Conservation (phyloP, 2,113 vertebrate genomes). For the Abramis brama region DNA sequence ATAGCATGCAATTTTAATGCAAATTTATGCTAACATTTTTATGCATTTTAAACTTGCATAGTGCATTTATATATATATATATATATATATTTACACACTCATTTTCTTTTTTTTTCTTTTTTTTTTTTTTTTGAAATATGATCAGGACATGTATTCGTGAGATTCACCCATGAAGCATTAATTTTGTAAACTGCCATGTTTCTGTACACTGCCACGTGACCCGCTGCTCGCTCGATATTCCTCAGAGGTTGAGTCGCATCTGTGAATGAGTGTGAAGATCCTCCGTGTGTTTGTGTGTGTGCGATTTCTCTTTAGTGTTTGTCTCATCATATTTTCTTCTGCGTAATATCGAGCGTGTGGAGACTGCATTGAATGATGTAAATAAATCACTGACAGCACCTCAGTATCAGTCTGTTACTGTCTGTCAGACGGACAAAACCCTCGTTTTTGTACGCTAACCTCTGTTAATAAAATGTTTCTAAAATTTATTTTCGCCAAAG, state of each 20-base stretch:
- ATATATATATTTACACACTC: too few relatives aligned
- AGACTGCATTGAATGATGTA: slow-evolving; percentile 18
- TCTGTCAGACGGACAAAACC: slow-evolving; percentile 77
- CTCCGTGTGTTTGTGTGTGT: too few relatives aligned
- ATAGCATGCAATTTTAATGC: too few relatives aligned
- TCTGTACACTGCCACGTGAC: background rate
- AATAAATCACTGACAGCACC: slow-evolving; percentile 61
- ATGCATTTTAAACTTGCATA: too few relatives aligned
- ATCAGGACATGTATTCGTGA: background rate
- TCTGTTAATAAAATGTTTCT: slow-evolving; percentile 99
- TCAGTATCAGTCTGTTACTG: slow-evolving; percentile 77
- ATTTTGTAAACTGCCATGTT: background rate
- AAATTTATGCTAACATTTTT: too few relatives aligned
- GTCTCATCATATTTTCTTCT: background rate
- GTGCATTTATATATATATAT: too few relatives aligned
- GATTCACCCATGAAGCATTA: background rate
- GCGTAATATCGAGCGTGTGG: background rate
- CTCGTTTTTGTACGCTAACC: slow-evolving; percentile 97
- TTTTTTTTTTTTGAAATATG: background rate
- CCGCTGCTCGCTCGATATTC: background rate
- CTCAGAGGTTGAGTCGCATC: background rate
- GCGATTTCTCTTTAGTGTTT: too few relatives aligned
- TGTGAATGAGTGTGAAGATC: background rate
- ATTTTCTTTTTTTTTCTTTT: background rate
- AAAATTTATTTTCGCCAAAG: slow-evolving; percentile 99